phyloP scores from a whole-genome alignment of 2,888 invertebrate genomes.

The Eubasilissa splendida region DNA sequence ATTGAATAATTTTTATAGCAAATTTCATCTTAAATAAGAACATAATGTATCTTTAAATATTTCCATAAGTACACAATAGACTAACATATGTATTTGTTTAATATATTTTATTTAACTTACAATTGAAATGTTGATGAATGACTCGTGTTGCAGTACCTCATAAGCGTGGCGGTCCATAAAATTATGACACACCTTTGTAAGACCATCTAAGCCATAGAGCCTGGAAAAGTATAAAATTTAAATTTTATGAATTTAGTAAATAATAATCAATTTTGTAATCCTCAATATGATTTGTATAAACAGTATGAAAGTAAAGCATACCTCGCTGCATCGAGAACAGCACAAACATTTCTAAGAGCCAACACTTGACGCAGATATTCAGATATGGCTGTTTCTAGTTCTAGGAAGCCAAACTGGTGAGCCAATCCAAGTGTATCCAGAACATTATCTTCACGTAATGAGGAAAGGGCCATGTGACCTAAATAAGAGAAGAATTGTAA shows the following conservation, averaged over 20 bases:
- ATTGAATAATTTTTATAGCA: no score
- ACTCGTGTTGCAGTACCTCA: slow-evolving; percentile 87
- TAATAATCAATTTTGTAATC: background rate
- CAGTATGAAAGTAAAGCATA: slow-evolving; percentile 56
- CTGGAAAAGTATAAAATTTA: slow-evolving; percentile 61
- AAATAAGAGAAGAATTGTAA: slow-evolving; percentile 23
- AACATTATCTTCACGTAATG: slow-evolving; percentile 79
- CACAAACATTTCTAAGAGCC: slow-evolving; percentile 91
- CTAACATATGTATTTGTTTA: no score
- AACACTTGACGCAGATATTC: slow-evolving; percentile 93
- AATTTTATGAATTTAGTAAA: background rate
- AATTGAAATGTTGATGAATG: slow-evolving; percentile 87
- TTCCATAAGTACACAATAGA: no score
- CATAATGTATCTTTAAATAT: no score
- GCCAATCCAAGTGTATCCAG: slow-evolving; percentile 87
- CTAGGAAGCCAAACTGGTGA: slow-evolving; percentile 95
- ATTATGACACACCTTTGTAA: slow-evolving; percentile 86
- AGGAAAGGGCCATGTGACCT: slow-evolving; percentile 79
- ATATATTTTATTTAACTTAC: slow-evolving; percentile 71
- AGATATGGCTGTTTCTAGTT: slow-evolving; percentile 92
- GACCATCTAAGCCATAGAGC: slow-evolving; percentile 77
- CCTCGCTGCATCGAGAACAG: slow-evolving; percentile 94
- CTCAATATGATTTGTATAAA: background rate
- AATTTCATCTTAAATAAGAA: no score
- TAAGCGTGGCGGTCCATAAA: slow-evolving; percentile 93